Evolutionary conservation across 2,888 invertebrate genomes (phyloP).

Genomic region (Malachius bipustulatus): DNA sequence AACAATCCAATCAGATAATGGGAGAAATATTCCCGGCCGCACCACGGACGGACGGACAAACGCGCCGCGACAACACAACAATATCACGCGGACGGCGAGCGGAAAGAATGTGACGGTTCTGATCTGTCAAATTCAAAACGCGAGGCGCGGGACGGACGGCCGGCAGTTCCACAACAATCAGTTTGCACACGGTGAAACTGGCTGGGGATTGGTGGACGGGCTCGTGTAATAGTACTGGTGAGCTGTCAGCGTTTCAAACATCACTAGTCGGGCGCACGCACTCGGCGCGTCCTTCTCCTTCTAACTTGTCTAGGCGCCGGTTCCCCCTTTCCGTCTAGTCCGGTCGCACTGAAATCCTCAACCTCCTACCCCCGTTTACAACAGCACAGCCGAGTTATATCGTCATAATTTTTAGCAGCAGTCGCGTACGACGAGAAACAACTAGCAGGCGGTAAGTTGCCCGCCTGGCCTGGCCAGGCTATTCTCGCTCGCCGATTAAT

Average conservation of each 20-base stretch:
- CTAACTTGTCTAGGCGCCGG: constrained; percentile 18
- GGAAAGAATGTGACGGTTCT: constrained; percentile 27
- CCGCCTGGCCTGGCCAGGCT: no score
- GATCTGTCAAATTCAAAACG: constrained; percentile 29
- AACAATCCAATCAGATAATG: no score
- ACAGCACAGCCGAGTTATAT: no score
- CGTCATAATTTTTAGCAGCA: no score
- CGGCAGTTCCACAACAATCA: constrained; percentile 30
- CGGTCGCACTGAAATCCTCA: constrained; percentile 31
- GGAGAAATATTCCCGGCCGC: no score
- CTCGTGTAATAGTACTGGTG: constrained; percentile 38
- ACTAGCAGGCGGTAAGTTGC: no score
- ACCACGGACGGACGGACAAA: neutral
- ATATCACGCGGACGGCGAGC: constrained; percentile 23
- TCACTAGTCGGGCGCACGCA: constrained; percentile 38
- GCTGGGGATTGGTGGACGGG: constrained; percentile 36
- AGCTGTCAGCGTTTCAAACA: constrained; percentile 42
- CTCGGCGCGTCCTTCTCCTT: constrained; percentile 28
- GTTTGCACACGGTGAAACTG: constrained; percentile 36
- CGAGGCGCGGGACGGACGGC: constrained; percentile 24
- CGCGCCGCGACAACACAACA: constrained; percentile 7
- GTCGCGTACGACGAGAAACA: no score
- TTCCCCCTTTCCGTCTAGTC: constrained; percentile 19
- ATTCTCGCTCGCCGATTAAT: no score
- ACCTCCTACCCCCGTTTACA: constrained; percentile 37